Evolutionary conservation across 2,888 invertebrate species (phyloP).

Genomic region (Schizaphis graminum): DNA sequence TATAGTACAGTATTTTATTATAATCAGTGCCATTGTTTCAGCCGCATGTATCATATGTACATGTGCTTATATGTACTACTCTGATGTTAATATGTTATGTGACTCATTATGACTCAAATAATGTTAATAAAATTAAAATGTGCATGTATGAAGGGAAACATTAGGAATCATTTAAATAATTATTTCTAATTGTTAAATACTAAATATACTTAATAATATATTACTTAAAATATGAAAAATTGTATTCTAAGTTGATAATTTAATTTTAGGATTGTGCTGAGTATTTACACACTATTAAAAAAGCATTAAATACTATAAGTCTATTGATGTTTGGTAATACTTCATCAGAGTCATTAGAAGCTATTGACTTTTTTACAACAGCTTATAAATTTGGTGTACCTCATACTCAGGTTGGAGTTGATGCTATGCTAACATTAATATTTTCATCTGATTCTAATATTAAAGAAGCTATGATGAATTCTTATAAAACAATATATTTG

Average conservation of each 20-base stretch:
- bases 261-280: constrained; percentile 72
- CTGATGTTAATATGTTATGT: not conserved
- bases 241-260: not conserved
- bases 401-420: constrained; percentile 80
- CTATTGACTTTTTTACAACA: constrained; percentile 88
- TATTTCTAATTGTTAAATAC: not conserved
- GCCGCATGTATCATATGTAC: not conserved
- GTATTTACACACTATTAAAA: constrained; percentile 74
- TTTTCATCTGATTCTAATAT: constrained; percentile 84
- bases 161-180: not conserved
- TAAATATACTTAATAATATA: too few species aligned
- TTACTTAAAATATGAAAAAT: not conserved
- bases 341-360: constrained; percentile 86
- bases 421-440: constrained; percentile 83
- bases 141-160: not conserved
- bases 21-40: not conserved
- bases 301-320: constrained; percentile 78
- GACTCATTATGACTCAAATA: not conserved
- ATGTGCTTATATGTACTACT: not conserved
- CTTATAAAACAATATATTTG: constrained; percentile 82
- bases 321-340: constrained; percentile 81
- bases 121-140: too few species aligned
- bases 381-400: constrained; percentile 85
- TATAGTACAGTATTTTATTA: too few species aligned
- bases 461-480: constrained; percentile 80